Percentiles rank a stretch among this genome's conserved stretches.
Evolutionary conservation across 2,888 invertebrate genomes (phyloP).

Genomic region (Neoitamus cyanurus): DNA sequence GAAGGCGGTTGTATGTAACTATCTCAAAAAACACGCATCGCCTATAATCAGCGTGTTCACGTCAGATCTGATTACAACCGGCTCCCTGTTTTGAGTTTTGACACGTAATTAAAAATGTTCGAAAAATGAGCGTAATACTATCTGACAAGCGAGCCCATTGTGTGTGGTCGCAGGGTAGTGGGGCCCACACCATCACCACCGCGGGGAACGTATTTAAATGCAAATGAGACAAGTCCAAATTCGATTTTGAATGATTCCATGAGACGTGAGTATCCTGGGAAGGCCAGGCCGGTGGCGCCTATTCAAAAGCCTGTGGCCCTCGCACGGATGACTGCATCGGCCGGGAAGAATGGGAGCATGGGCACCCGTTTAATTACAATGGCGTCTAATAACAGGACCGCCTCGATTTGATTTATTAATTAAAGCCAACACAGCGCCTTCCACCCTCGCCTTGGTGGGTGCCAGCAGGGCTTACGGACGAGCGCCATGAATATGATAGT

Average conservation of each 20-base stretch:
- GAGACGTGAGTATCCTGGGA: constrained; percentile 12
- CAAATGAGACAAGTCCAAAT: constrained; percentile 42
- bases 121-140: constrained; percentile 11
- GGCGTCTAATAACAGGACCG: constrained; percentile 4
- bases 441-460: not conserved
- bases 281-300: not conserved
- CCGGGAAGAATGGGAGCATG: not conserved
- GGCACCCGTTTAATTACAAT: constrained; percentile 15
- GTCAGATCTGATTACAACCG: not conserved
- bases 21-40: not conserved
- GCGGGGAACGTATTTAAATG: constrained; percentile 26
- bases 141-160: constrained; percentile 2
- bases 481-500: constrained; percentile 9
- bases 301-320: not conserved
- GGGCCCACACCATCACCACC: not conserved
- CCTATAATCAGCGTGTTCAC: not conserved
- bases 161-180: not conserved
- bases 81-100: constrained; percentile 24
- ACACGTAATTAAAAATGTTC: constrained; percentile 29
- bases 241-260: constrained; percentile 41
- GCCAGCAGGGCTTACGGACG: not conserved
- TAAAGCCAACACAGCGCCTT: constrained; percentile 13
- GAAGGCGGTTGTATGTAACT: too few species aligned
- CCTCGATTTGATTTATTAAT: constrained; percentile 36
- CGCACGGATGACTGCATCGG: not conserved